Conservation (phyloP, 2,888 invertebrate species). For the Lucinisca nassula region DNA sequence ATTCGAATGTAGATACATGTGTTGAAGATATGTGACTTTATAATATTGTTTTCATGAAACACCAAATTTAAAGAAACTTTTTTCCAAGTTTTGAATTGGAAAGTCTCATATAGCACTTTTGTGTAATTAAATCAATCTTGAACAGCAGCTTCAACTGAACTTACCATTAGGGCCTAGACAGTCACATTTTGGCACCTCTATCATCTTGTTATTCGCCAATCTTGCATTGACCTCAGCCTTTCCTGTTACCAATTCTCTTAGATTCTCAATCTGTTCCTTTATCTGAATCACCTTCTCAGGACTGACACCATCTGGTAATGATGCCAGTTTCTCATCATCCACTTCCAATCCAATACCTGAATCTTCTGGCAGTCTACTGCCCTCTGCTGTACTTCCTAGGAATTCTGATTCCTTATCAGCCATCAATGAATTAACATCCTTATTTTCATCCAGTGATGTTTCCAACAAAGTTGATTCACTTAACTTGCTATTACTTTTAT, state of each 20-base stretch:
- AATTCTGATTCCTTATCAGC: not conserved
- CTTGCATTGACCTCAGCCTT: constrained; percentile 88
- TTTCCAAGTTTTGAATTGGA: too few species aligned
- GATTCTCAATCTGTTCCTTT: constrained; percentile 62
- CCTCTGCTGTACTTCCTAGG: not conserved
- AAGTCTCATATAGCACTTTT: too few species aligned
- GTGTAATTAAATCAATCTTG: too few species aligned
- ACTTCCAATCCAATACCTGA: constrained; percentile 9
- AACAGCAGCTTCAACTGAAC: too few species aligned
- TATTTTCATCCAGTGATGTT: not conserved
- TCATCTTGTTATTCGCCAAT: constrained; percentile 91
- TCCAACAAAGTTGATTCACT: not conserved
- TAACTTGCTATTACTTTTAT: not conserved
- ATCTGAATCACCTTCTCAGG: constrained; percentile 44
- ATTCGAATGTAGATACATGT: too few species aligned
- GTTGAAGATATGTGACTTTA: too few species aligned
- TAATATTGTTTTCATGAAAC: too few species aligned
- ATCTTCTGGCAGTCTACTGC: not conserved
- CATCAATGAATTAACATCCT: not conserved
- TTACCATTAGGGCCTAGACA: constrained; percentile 94
- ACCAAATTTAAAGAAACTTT: too few species aligned
- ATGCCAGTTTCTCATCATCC: not conserved
- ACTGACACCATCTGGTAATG: not conserved
- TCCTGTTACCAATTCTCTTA: constrained; percentile 61
- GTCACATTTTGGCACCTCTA: constrained; percentile 96